phyloP scores from a whole-genome alignment of 1,140 invertebrate genomes.

The Dryas iulia region DNA sequence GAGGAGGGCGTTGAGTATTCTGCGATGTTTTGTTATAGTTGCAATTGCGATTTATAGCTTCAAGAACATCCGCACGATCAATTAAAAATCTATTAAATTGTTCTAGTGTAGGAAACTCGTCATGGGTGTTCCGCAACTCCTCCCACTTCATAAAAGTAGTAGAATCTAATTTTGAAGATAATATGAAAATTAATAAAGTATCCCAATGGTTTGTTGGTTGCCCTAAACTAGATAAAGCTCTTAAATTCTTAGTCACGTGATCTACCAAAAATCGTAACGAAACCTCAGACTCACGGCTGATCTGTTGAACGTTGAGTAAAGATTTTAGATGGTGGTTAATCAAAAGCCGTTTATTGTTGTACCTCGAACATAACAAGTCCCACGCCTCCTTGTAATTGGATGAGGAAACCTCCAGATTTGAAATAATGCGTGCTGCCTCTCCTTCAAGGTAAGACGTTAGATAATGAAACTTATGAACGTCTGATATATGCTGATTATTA shows the following conservation, averaged over 20 bases:
- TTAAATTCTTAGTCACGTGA: conserved; percentile 27
- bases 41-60: conserved; percentile 19
- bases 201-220: conserved; percentile 27
- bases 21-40: conserved; percentile 13
- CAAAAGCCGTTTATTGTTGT: background rate
- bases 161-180: conserved; percentile 13
- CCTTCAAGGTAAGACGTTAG: conserved; percentile 38
- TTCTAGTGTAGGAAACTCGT: conserved; percentile 20
- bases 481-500: conserved; percentile 36
- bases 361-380: no score
- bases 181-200: conserved; percentile 6
- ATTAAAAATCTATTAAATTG: conserved; percentile 33
- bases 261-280: conserved; percentile 30
- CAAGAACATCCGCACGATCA: conserved; percentile 36
- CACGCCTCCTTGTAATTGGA: conserved; percentile 44
- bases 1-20: conserved; percentile 1
- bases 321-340: no score
- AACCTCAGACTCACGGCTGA: no score
- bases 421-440: conserved; percentile 31
- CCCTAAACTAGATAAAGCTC: conserved; percentile 26
- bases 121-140: conserved; percentile 19
- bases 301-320: no score
- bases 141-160: conserved; percentile 30
- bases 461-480: conserved; percentile 53
- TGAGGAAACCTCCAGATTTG: conserved; percentile 35